Conservation (phyloP, 2,797 vertebrate species). For the Apogon hyalosoma region DNA sequence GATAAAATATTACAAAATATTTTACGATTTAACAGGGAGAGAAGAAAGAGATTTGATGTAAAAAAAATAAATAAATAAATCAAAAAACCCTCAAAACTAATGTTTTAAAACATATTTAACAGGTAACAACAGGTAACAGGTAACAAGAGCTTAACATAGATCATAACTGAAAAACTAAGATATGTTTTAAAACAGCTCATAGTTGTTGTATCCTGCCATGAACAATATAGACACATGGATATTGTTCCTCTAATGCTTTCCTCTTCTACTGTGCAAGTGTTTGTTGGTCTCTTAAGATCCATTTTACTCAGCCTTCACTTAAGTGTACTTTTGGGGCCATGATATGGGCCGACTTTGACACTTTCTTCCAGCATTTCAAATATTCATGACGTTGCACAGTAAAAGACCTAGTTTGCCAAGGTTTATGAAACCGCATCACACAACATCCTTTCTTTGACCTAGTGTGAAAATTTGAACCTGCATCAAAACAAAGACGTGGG, state of each 20-base stretch:
- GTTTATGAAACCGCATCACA: conserved; percentile 40
- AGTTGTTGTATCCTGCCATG: too few relatives aligned
- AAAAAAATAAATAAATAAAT: too few relatives aligned
- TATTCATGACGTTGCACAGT: conserved; percentile 52
- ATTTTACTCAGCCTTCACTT: conserved; percentile 26
- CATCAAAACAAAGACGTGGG: conserved; percentile 33
- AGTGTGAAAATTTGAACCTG: conserved; percentile 35
- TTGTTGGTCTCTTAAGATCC: conserved; percentile 29
- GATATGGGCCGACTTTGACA: conserved; percentile 38
- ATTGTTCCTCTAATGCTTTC: neutral
- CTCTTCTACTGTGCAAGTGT: neutral
- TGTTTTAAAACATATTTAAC: too few relatives aligned
- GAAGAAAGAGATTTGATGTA: too few relatives aligned
- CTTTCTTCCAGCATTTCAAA: conserved; percentile 47
- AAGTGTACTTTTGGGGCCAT: conserved; percentile 42
- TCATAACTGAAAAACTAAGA: too few relatives aligned
- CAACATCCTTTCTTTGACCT: conserved; percentile 13
- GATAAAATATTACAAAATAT: too few relatives aligned
- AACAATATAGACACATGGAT: neutral
- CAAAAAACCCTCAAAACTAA: too few relatives aligned
- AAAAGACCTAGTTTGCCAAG: conserved; percentile 23
- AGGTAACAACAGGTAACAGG: too few relatives aligned
- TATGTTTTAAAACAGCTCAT: too few relatives aligned
- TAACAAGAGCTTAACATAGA: too few relatives aligned
- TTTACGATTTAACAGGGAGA: too few relatives aligned